Evolutionary conservation across 2,888 invertebrate genomes (phyloP).

Genomic region (Clunio marinus): DNA sequence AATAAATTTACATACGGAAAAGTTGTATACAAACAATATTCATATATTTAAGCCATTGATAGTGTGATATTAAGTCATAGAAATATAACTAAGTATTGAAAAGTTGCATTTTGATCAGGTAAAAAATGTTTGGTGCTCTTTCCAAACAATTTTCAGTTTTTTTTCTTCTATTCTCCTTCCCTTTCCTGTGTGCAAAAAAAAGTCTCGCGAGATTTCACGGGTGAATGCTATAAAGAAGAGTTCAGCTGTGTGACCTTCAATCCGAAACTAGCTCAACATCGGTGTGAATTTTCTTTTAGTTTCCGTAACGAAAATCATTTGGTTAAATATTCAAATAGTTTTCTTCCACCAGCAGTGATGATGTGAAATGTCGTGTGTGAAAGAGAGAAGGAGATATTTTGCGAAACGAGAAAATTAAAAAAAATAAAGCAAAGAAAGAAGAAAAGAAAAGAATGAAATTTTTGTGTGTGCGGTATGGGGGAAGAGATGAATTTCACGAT

Average conservation of each 20-base stretch:
- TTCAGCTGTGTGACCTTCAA: constrained; percentile 35
- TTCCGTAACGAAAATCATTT: constrained; percentile 8
- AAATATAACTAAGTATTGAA: neutral
- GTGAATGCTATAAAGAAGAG: constrained; percentile 8
- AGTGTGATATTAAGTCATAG: neutral
- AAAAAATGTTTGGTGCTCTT: constrained; percentile 20
- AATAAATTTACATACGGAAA: constrained; percentile 24
- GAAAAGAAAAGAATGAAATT: no score
- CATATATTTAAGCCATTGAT: neutral
- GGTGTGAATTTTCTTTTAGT: neutral
- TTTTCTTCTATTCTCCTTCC: neutral
- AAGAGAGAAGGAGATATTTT: neutral
- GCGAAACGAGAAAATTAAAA: neutral
- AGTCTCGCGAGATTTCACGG: neutral
- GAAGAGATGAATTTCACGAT: neutral
- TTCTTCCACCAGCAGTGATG: neutral
- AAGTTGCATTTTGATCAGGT: constrained; percentile 11
- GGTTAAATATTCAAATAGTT: neutral
- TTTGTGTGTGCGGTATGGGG: no score
- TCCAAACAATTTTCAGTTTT: neutral
- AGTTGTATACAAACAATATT: neutral
- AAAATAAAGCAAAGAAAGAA: neutral
- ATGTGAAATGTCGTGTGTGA: neutral
- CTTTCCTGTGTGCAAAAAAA: constrained; percentile 9
- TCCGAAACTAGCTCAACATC: neutral